Base-by-base conservation (phyloP, 2,888 invertebrate species). In the Rhogogaster chlorosoma region DNA sequence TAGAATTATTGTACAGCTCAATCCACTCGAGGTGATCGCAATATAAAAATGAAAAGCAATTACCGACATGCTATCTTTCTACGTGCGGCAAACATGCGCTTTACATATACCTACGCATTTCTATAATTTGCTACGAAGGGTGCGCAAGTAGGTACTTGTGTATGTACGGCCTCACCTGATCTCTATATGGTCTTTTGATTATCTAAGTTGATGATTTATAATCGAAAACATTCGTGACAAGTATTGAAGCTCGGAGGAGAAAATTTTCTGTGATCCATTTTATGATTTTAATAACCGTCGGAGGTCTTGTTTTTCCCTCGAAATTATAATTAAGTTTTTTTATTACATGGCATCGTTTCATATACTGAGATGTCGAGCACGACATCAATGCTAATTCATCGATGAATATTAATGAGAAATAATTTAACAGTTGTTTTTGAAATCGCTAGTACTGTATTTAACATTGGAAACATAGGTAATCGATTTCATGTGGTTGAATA, bases 331-430 rank as follows among this genome's bases (percentile, higher is more conserved):
- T 10, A 22, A 73, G 22, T 42, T 73, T 73, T 73, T 73, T 22
- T 42, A 5, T 12, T 6, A 32, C 36, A n/a, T n/a, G 26, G 10
- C 61, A 1, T 12, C 10, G 61, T 61, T 29, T 73, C n/a, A 26
- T 42, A 42, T 12, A 1, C 71, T 42, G 10, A 22, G 42, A 73
- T 38, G 32, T 67, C 67, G 49, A 22, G 49, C 73, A 29, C 9
- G 29, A 29, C n/a, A 36, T 36, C 29, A 3, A 78, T 57, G 36
- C 57, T 36, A 78, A 78, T 78, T 78, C 10, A n/a, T 61, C 38
- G 53, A 78, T 78, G 78, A 78, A 78, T 78, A 78, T 57, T 78
- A 15, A 78, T 57, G 78, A 78, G 53, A 10, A 78, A 77, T 78
- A 36, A 57, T 78, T 36, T 22, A 22, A 53, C 57, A 57, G 78